Evolutionary conservation across 2,888 invertebrate species (phyloP).

Genomic region (Aporophyla lueneburgensis): DNA sequence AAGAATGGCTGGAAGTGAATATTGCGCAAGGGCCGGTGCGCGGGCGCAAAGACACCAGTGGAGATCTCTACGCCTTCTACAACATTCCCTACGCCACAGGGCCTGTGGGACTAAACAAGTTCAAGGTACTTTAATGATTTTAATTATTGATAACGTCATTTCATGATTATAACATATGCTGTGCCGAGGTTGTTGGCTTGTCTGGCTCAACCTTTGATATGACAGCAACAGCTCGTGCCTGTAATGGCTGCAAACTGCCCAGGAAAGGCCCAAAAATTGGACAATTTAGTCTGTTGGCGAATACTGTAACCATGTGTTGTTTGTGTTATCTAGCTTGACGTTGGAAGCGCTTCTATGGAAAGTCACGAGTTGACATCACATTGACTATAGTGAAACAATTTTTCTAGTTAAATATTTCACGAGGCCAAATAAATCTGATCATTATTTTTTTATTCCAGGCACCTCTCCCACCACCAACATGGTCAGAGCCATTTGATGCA

Average conservation of each 20-base stretch:
- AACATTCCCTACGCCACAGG: constrained; percentile 77
- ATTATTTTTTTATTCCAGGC: constrained; percentile 51
- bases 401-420: neutral
- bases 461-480: constrained; percentile 53
- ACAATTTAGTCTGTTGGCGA: neutral
- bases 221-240: neutral
- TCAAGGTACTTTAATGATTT: constrained; percentile 67
- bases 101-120: constrained; percentile 70
- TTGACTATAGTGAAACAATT: neutral
- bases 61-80: constrained; percentile 70
- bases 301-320: too few species aligned
- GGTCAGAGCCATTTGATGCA: constrained; percentile 72
- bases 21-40: constrained; percentile 70
- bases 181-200: too few species aligned
- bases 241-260: neutral
- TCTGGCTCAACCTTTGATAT: neutral
- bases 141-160: too few species aligned
- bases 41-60: constrained; percentile 67
- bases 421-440: neutral
- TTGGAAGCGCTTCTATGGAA: neutral
- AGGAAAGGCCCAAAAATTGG: neutral
- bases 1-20: constrained; percentile 60
- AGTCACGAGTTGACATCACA: neutral
- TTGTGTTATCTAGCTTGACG: neutral
- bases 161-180: neutral